phyloP scores from a whole-genome alignment of 2,888 invertebrate genomes.

The Acleris literana region DNA sequence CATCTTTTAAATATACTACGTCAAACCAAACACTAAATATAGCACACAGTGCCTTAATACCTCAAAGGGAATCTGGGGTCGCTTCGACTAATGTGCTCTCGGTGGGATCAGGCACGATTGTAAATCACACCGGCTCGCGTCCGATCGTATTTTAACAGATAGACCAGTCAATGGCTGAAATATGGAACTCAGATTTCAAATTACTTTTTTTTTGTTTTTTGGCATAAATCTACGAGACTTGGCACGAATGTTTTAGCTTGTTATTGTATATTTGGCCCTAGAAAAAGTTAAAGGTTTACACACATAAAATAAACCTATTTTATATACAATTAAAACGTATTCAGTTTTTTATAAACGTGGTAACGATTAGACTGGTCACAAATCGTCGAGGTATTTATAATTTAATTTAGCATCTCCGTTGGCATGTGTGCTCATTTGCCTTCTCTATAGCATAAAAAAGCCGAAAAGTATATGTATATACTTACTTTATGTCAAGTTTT shows the following conservation, averaged over 20 bases:
- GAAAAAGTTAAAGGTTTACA: too few species aligned
- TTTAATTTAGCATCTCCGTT: too few species aligned
- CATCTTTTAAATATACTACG: too few species aligned
- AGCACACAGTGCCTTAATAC: constrained; percentile 9
- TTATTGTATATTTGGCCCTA: neutral
- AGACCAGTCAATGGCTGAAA: constrained; percentile 10
- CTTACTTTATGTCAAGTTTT: too few species aligned
- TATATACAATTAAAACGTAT: too few species aligned
- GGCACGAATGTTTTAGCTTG: neutral
- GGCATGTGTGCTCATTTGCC: too few species aligned
- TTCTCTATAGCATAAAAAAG: too few species aligned
- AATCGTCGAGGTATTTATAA: too few species aligned
- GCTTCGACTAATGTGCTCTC: constrained; percentile 8
- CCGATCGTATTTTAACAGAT: constrained; percentile 25
- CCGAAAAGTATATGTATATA: too few species aligned
- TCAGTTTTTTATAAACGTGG: too few species aligned
- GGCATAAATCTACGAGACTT: neutral
- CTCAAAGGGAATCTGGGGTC: neutral
- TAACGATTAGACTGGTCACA: too few species aligned
- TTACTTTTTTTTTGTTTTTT: neutral
- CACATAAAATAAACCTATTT: too few species aligned
- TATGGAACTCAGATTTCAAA: constrained; percentile 7
- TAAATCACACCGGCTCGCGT: constrained; percentile 18
- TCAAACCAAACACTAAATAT: neutral
- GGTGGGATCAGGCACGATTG: constrained; percentile 1